Percentiles rank a stretch among this genome's conserved stretches.
These are phyloP conservation scores for Nannobrachium achirus DNA, from an alignment of 2,113 vertebrate genomes.

Conservation along the genomic window DNA sequence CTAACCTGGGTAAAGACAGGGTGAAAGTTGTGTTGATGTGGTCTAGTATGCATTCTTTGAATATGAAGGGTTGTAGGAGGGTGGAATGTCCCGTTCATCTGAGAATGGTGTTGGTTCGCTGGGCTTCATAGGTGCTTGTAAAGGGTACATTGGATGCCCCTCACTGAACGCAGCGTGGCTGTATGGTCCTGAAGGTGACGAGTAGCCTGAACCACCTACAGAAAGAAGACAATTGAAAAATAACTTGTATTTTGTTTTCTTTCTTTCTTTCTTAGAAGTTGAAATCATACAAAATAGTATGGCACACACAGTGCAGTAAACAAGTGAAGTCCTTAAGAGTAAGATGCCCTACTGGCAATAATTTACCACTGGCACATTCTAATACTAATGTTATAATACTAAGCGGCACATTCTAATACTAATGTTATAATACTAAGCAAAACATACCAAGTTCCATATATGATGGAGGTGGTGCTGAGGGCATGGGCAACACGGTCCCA, in stretches of 20 bases:
- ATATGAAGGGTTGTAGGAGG: conserved; percentile 55
- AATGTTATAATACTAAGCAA: not conserved
- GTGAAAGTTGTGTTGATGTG: no score
- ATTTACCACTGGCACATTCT: no score
- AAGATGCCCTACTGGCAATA: no score
- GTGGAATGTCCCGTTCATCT: not conserved
- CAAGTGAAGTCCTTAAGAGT: no score
- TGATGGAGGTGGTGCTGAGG: conserved; percentile 78
- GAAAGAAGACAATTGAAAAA: conserved; percentile 9
- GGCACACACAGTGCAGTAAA: no score
- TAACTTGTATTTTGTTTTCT: no score
- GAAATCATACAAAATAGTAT: no score
- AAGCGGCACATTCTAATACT: not conserved
- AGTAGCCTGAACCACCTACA: conserved; percentile 19
- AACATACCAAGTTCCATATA: conserved; percentile 79
- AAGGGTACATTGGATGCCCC: not conserved
- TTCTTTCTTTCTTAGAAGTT: no score
- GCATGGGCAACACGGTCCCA: conserved; percentile 30
- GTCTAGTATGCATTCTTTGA: not conserved
- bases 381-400: no score
- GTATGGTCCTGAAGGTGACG: conserved; percentile 20
- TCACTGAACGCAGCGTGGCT: conserved; percentile 31
- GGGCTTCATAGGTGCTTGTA: not conserved
- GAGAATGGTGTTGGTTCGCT: not conserved
- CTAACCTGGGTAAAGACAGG: no score